Evolutionary conservation across 2,113 vertebrate genomes (phyloP).

Genomic region (Spermophilus dauricus): DNA sequence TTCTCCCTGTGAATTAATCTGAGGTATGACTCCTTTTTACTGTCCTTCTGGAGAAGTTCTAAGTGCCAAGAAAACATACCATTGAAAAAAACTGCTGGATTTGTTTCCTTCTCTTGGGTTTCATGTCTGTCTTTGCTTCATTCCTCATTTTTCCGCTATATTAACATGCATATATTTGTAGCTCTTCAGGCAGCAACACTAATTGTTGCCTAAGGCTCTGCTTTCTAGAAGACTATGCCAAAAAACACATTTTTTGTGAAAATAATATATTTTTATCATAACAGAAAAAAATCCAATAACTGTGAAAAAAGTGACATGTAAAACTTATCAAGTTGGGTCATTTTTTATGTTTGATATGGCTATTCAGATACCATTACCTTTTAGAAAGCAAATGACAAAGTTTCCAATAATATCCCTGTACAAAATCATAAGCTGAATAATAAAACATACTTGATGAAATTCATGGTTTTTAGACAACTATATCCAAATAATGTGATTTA

Average conservation of each 20-base stretch:
- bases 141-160: neutral
- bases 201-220: neutral
- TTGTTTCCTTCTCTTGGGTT: neutral
- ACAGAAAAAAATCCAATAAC: constrained; percentile 3
- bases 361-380: constrained; percentile 27
- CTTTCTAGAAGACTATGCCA: neutral
- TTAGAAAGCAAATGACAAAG: neutral
- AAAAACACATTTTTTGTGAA: neutral
- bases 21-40: neutral
- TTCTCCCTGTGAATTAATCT: neutral
- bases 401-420: neutral
- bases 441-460: neutral
- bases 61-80: neutral
- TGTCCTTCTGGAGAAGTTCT: neutral
- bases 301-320: neutral
- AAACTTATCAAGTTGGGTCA: neutral
- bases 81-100: neutral
- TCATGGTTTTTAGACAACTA: constrained; percentile 35
- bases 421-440: neutral
- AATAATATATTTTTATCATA: neutral
- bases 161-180: neutral
- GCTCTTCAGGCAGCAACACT: neutral
- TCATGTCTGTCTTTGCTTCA: neutral
- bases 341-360: neutral
- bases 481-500: neutral